Evolutionary conservation across 2,888 invertebrate species (phyloP).

Genomic region (Chrysolina haemoptera): DNA sequence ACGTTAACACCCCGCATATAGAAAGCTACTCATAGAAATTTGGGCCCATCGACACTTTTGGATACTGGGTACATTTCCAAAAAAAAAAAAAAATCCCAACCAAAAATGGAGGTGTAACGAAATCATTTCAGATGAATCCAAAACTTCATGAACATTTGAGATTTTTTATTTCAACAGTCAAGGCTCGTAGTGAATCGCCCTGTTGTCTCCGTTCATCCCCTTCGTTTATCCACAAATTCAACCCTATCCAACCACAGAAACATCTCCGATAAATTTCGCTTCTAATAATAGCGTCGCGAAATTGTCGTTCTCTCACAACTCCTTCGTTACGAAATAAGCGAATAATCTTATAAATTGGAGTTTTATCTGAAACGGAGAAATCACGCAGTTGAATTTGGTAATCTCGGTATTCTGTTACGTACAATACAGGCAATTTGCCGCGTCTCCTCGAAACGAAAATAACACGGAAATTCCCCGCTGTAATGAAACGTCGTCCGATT

Average conservation of each 20-base stretch:
- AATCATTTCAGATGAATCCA: too few relatives aligned
- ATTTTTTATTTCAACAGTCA: too few relatives aligned
- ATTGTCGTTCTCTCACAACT: background rate
- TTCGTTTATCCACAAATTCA: background rate
- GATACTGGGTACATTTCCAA: too few relatives aligned
- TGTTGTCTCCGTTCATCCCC: background rate
- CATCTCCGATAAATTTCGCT: background rate
- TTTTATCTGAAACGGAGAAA: conserved; percentile 20
- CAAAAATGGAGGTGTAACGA: too few relatives aligned
- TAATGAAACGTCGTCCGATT: conserved; percentile 23
- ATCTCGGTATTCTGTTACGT: conserved; percentile 14
- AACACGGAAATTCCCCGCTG: conserved; percentile 22
- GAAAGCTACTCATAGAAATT: too few relatives aligned
- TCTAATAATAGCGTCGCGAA: conserved; percentile 1
- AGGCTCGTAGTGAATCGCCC: too few relatives aligned
- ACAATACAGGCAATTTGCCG: conserved; percentile 23
- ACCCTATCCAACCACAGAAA: background rate
- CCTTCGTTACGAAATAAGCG: conserved; percentile 17
- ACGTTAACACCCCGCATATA: too few relatives aligned
- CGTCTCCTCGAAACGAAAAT: conserved; percentile 9
- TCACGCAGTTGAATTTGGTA: conserved; percentile 21
- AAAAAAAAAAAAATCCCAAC: too few relatives aligned
- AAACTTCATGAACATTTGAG: too few relatives aligned
- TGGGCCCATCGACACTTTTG: too few relatives aligned
- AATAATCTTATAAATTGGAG: conserved; percentile 19